Base-by-base conservation (phyloP, 2,888 invertebrate species). In the Chrysotoxum bicinctum region DNA sequence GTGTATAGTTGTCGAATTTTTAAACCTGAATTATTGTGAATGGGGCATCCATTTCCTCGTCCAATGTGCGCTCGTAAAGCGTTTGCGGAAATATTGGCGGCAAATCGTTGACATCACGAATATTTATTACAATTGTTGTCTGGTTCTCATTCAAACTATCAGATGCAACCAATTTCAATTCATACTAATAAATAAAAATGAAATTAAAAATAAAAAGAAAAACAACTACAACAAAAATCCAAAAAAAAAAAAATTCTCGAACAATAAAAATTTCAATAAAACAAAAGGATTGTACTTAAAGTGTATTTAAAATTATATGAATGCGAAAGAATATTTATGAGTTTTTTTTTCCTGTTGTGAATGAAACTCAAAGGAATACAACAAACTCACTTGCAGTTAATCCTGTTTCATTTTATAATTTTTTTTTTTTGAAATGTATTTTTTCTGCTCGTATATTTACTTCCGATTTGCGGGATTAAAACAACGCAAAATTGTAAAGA, bases 101-200 rank as follows among this genome's bases (percentile, higher is more conserved):
- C 90, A 97, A 94, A 93, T 98, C 98, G 93, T 98, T 98, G 90
- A 96, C 96, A 92, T 98, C 97, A 89, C 95, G 94, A 88, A 97
- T 94, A 91, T 95, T 94, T 89, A 98, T 95, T 89, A 96, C 94
- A 88, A 98, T 96, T 83, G 94, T 95, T 88, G 97, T 97, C 89
- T 94, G 95, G 93, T 96, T 97, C 93, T 98, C 97, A 94, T 97
- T 97, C 92, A 96, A 94, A 91, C 97, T 97, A 93, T 97, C 96
- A 87, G 97, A 97, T 85, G 97, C 97, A 91, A 97, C 97, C 94
- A 97, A 94, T 92, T 96, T 96, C 93, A 97, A 94, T 93, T 96
- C 96, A 93, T 97, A 97, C 96, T 97, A 94, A 60, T 64, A 69
- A 70, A 64, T 58, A 81, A 80, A 79, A 73, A 78, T n/a, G 88